phyloP scores from a whole-genome alignment of 2,797 vertebrate genomes.

The Cyprinodon diabolis region DNA sequence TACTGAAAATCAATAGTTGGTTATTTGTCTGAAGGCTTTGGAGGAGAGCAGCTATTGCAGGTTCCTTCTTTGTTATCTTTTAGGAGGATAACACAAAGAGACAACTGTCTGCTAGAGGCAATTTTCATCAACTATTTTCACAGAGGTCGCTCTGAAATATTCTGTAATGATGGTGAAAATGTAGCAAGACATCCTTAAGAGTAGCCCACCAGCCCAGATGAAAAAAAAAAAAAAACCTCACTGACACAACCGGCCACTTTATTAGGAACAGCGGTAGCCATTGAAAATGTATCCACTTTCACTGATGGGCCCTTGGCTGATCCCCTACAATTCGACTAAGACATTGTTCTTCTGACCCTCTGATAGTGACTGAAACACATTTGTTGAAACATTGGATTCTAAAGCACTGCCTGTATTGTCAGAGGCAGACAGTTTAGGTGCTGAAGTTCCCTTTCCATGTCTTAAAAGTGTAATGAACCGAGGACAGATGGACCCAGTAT shows the following conservation, averaged over 20 bases:
- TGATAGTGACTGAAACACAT: no score
- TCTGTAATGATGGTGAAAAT: neutral
- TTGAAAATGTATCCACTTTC: no score
- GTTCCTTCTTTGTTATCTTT: neutral
- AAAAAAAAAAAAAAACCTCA: neutral
- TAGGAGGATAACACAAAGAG: slow-evolving; percentile 15
- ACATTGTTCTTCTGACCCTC: no score
- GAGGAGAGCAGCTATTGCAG: slow-evolving; percentile 9
- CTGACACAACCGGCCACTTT: neutral
- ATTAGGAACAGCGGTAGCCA: neutral
- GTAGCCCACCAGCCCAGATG: neutral
- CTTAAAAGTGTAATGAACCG: no score
- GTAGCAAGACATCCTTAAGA: neutral
- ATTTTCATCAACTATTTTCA: slow-evolving; percentile 11
- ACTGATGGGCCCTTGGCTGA: no score
- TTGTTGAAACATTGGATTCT: no score
- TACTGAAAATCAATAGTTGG: slow-evolving; percentile 52
- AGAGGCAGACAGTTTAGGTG: no score
- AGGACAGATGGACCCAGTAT: no score
- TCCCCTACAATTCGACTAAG: no score
- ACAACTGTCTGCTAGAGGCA: slow-evolving; percentile 17
- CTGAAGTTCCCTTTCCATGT: no score
- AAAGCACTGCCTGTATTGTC: no score
- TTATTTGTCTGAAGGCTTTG: slow-evolving; percentile 44
- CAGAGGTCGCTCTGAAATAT: slow-evolving; percentile 5